Evolutionary conservation across 2,113 vertebrate species (phyloP), one percentile per base, ranked within the genome.

Genomic region (Thalassoma bifasciatum): DNA sequence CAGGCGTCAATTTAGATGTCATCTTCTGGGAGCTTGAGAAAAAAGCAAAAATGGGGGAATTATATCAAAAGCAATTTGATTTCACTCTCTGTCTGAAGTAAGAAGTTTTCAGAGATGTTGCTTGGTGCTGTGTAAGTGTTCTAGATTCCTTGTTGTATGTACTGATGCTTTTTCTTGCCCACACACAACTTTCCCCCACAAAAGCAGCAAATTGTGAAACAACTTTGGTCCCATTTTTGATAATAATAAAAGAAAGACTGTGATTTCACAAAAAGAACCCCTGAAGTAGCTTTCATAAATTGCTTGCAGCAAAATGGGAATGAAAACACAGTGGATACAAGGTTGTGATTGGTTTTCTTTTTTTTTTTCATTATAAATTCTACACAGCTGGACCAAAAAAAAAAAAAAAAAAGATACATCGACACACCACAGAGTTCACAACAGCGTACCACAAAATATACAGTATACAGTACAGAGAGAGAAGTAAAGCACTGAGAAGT

Each of bases 371-470:
- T 91, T 88, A 91, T 89, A 93, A 94, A 93, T 86, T 93, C 89
- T 92, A 94, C 84, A 93, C 86, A 92, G 81, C 70, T 87, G 72
- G 76, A 92, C 90, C 88, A 78, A 88, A 82, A 89, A 61, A 30
- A 3, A 30, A 30, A 30, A 30, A 3, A 30, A 88, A 86, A 88
- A 88, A 83, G 85, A 87, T 85, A 88, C 89, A 92, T 90, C 80
- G 86, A 93, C 87, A 94, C 88, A 73, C 86, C 92, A 93, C 88
- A 89, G 82, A 91, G 67, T 71, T 91, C 91, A 93, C 90, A 92
- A 91, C 85, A 92, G 87, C 30, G 75, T 92, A 91, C 77, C 91
- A 94, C 93, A 93, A 94, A 93, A 93, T 94, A 91, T 94, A 94
- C 93, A 94, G 89, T 81, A 90, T 88, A 91, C 87, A 87, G 79